These are phyloP conservation scores for Aplodontia rufa DNA, from an alignment of 2,113 vertebrate species.

Conservation along the genomic window DNA sequence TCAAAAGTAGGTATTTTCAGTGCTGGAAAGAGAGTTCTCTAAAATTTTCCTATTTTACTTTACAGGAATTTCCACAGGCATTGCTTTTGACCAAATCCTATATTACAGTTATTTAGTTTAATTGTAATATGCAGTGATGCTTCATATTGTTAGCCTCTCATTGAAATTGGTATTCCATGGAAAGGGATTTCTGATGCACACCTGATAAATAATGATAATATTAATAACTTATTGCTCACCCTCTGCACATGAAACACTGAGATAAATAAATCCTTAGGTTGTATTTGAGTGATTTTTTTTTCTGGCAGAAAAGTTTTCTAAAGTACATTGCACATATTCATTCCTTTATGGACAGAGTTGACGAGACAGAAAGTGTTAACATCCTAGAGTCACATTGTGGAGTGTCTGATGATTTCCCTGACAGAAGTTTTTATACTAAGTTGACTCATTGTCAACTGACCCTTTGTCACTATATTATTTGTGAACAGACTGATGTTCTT, in stretches of 20 bases:
- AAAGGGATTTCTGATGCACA: neutral
- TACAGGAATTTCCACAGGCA: neutral
- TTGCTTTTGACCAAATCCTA: slow-evolving; percentile 38
- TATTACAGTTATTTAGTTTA: slow-evolving; percentile 32
- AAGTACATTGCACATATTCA: neutral
- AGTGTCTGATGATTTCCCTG: neutral
- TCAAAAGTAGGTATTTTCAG: neutral
- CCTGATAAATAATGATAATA: slow-evolving; percentile 9
- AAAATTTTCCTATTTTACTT: neutral
- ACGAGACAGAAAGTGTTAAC: neutral
- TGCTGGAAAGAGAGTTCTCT: slow-evolving; percentile 11
- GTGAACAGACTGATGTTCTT: slow-evolving; percentile 1
- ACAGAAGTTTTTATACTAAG: neutral
- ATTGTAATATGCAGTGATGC: neutral
- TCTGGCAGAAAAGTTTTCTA: neutral
- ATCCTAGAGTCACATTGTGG: neutral
- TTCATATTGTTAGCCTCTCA: neutral
- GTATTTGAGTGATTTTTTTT: neutral
- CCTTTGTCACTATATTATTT: neutral
- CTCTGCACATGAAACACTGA: neutral
- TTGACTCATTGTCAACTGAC: neutral
- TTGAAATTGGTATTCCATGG: neutral
- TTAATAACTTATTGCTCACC: neutral
- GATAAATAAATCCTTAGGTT: slow-evolving; percentile 33
- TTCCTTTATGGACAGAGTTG: neutral